Conservation (phyloP, 1,140 invertebrate species). For the Gerris buenoi region DNA sequence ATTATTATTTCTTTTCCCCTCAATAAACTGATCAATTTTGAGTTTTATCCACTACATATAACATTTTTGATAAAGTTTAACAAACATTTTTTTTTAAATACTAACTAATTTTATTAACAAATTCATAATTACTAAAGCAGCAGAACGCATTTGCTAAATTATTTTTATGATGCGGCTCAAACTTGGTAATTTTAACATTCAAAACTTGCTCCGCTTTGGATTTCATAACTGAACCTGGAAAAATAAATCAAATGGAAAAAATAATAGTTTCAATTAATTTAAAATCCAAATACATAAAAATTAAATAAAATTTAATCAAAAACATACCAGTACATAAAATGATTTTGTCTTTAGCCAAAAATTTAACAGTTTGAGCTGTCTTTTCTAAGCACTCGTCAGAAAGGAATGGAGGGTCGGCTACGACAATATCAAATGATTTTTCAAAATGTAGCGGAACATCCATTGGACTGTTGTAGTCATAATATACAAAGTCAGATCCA, state of each 20-base stretch:
- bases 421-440: slow-evolving; percentile 61
- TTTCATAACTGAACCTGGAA: slow-evolving; percentile 58
- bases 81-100: too few species aligned
- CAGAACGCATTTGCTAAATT: slow-evolving; percentile 85
- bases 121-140: slow-evolving; percentile 71
- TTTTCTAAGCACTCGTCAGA: slow-evolving; percentile 84
- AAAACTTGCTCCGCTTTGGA: slow-evolving; percentile 48
- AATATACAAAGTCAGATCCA: slow-evolving; percentile 66
- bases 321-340: slow-evolving; percentile 72
- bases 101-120: slow-evolving; percentile 12
- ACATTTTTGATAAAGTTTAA: too few species aligned
- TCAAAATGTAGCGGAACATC: slow-evolving; percentile 44
- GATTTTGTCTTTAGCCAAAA: slow-evolving; percentile 61
- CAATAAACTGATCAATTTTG: too few species aligned
- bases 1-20: too few species aligned
- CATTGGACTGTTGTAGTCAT: slow-evolving; percentile 74
- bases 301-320: not conserved
- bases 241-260: slow-evolving; percentile 16
- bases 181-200: slow-evolving; percentile 46
- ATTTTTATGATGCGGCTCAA: slow-evolving; percentile 66
- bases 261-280: slow-evolving; percentile 5
- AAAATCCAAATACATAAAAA: slow-evolving; percentile 7
- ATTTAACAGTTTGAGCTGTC: slow-evolving; percentile 60
- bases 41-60: too few species aligned
- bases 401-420: slow-evolving; percentile 88